Percentiles rank a stretch among this genome's conserved stretches.
Evolutionary conservation across 1,140 invertebrate genomes (phyloP).

Genomic region (Acromyrmex echinatior): DNA sequence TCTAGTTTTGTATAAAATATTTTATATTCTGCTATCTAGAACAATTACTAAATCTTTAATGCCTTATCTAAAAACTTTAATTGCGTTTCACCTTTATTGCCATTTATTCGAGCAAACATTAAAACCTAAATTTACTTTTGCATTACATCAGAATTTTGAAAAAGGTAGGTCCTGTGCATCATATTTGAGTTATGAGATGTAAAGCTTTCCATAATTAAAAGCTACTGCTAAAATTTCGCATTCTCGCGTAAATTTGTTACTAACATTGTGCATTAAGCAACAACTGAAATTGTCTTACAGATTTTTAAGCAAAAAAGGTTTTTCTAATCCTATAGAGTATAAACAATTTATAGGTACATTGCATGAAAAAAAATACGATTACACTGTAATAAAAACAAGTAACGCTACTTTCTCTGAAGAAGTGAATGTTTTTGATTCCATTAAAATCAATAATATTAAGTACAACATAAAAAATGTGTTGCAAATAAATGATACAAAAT

Average conservation of each 20-base stretch:
- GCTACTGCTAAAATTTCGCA: too few relatives aligned
- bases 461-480: neutral
- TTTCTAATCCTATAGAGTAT: too few relatives aligned
- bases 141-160: constrained; percentile 1
- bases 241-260: too few relatives aligned
- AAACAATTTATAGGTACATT: too few relatives aligned
- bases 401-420: neutral
- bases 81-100: neutral
- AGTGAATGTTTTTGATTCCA: neutral
- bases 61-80: constrained; percentile 5
- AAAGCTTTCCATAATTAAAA: neutral
- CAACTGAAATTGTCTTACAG: too few relatives aligned
- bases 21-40: neutral
- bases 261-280: too few relatives aligned
- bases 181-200: constrained; percentile 26
- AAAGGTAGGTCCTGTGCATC: constrained; percentile 1
- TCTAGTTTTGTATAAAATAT: neutral
- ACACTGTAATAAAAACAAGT: neutral
- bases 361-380: neutral
- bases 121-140: neutral
- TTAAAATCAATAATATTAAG: constrained; percentile 8
- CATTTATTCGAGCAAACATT: neutral
- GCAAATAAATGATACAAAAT: neutral
- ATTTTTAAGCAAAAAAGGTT: too few relatives aligned
- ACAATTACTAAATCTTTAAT: constrained; percentile 15